phyloP scores from a whole-genome alignment of 2,888 invertebrate genomes.

The Zygaena filipendulae region DNA sequence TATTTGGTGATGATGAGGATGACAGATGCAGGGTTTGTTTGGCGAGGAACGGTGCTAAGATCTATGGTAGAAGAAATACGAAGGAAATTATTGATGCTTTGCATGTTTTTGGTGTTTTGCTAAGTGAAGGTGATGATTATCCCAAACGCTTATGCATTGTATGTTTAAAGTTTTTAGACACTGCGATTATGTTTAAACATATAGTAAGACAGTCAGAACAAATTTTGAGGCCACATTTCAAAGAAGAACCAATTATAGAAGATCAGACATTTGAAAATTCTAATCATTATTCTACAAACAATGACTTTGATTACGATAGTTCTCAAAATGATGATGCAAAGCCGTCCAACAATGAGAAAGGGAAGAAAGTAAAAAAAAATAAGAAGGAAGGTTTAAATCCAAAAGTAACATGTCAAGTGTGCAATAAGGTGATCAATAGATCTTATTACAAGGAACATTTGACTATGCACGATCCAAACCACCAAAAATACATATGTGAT shows the following conservation, averaged over 20 bases:
- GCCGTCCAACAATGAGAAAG: too few relatives aligned
- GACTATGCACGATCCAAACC: slow-evolving; percentile 29
- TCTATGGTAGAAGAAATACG: slow-evolving; percentile 21
- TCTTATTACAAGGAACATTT: slow-evolving; percentile 26
- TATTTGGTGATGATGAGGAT: slow-evolving; percentile 1
- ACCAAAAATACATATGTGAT: slow-evolving; percentile 27
- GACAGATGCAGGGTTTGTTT: slow-evolving; percentile 41
- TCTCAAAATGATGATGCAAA: too few relatives aligned
- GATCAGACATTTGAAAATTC: slow-evolving; percentile 7
- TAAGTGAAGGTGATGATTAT: slow-evolving; percentile 29
- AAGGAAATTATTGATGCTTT: slow-evolving; percentile 31
- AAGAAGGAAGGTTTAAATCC: slow-evolving; percentile 16
- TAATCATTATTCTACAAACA: slow-evolving; percentile 10
- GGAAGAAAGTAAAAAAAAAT: too few relatives aligned
- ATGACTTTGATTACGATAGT: slow-evolving; percentile 9
- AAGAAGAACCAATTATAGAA: slow-evolving; percentile 9
- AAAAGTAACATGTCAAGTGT: slow-evolving; percentile 26
- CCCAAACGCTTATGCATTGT: slow-evolving; percentile 35
- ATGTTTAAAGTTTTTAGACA: slow-evolving; percentile 35
- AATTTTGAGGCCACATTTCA: slow-evolving; percentile 24
- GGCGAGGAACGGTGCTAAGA: slow-evolving; percentile 28
- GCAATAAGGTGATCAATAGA: slow-evolving; percentile 24
- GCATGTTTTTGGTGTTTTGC: slow-evolving; percentile 27
- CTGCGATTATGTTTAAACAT: slow-evolving; percentile 35
- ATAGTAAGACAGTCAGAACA: slow-evolving; percentile 31